phyloP scores from a whole-genome alignment of 2,888 invertebrate genomes.

The Netelia melanura region DNA sequence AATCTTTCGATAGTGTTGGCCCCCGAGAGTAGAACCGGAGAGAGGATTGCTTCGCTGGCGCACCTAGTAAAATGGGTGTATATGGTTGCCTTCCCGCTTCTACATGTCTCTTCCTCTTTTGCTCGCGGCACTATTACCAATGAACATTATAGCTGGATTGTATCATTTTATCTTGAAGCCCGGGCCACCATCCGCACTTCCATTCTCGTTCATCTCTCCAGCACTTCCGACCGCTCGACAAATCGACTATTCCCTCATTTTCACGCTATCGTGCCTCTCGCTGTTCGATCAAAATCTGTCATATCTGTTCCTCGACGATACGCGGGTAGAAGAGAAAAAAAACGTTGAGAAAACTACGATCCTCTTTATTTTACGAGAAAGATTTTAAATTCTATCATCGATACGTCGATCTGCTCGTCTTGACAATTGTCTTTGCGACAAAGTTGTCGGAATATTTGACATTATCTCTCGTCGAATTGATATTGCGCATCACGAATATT shows the following conservation, averaged over 20 bases:
- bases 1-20: conserved; percentile 72
- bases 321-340: too few species aligned
- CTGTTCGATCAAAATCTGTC: not conserved
- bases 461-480: too few species aligned
- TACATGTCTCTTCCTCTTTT: conserved; percentile 22
- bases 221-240: not conserved
- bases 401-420: too few species aligned
- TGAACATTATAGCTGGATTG: conserved; percentile 35
- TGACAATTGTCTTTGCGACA: too few species aligned
- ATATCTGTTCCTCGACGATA: not conserved
- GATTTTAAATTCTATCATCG: too few species aligned
- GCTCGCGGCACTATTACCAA: conserved; percentile 30
- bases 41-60: not conserved
- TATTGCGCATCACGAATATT: not conserved
- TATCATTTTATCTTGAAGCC: conserved; percentile 18
- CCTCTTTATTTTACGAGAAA: too few species aligned
- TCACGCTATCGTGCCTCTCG: not conserved
- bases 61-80: conserved; percentile 45
- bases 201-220: conserved; percentile 31
- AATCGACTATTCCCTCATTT: conserved; percentile 15
- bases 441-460: too few species aligned
- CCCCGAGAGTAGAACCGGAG: conserved; percentile 36
- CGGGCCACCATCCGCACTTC: conserved; percentile 23
- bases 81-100: conserved; percentile 23
- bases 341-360: too few species aligned